Conservation (phyloP, 2,113 vertebrate species). For the Passer domesticus region DNA sequence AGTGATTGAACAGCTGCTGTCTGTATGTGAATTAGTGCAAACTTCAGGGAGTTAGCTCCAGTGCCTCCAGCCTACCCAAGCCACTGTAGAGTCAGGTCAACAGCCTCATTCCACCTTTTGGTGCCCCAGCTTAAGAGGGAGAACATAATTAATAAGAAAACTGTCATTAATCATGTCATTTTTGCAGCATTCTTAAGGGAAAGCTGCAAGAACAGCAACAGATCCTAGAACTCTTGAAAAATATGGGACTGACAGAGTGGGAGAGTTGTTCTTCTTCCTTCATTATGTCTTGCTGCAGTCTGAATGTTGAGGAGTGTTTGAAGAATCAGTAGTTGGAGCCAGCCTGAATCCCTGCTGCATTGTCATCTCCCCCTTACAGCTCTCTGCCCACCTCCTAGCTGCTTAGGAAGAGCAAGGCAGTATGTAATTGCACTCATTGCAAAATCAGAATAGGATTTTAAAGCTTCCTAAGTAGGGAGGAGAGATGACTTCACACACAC, state of each 20-base stretch:
- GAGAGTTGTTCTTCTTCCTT: not conserved
- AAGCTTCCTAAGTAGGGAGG: not conserved
- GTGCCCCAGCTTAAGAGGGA: not conserved
- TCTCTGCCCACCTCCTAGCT: not conserved
- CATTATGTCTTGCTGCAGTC: not conserved
- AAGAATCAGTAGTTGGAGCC: not conserved
- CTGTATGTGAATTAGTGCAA: not conserved
- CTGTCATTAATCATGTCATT: not conserved
- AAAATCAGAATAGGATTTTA: not conserved
- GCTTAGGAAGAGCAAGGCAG: not conserved
- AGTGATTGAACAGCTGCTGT: not conserved
- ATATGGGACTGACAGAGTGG: not conserved
- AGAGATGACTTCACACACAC: not conserved
- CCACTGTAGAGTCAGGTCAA: not conserved
- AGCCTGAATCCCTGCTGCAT: fast-evolving
- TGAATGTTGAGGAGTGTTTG: not conserved
- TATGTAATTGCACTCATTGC: not conserved
- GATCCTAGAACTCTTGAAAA: not conserved
- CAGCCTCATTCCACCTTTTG: not conserved
- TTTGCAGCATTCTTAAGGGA: not conserved
- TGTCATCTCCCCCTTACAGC: not conserved
- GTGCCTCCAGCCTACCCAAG: not conserved
- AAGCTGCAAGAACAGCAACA: not conserved
- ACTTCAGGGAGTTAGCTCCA: not conserved
- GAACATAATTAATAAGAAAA: not conserved